These are phyloP conservation scores for Hylaea fasciaria DNA, from an alignment of 2,888 invertebrate species.

Conservation along the genomic window DNA sequence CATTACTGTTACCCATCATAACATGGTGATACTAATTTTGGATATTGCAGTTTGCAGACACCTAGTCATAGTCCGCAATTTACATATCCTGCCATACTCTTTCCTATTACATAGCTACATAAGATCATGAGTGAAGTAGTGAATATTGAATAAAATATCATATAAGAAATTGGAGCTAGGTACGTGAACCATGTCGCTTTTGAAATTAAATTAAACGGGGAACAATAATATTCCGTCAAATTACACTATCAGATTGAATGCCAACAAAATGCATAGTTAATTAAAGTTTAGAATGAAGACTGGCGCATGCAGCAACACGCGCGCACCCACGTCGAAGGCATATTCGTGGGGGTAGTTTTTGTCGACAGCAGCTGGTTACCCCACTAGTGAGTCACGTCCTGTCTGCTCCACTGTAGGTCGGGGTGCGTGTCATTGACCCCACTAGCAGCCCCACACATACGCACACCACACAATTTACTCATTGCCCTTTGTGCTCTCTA, in stretches of 20 bases:
- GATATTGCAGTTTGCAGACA: not conserved
- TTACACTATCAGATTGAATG: constrained; percentile 20
- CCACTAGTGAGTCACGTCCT: constrained; percentile 82
- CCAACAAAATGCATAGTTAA: constrained; percentile 39
- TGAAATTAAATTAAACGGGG: constrained; percentile 16
- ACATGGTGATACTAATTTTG: not conserved
- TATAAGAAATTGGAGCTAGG: not conserved
- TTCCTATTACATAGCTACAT: not conserved
- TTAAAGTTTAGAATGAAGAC: constrained; percentile 41
- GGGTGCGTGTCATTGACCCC: constrained; percentile 84
- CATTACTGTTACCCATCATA: not conserved
- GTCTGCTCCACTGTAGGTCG: constrained; percentile 76
- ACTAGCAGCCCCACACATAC: constrained; percentile 77
- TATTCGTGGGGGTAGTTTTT: constrained; percentile 76
- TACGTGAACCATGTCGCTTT: not conserved
- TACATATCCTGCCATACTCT: not conserved
- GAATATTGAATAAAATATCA: too few species aligned
- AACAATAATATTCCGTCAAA: constrained; percentile 28
- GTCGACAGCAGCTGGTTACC: constrained; percentile 81
- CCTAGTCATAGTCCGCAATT: not conserved
- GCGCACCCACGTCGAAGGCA: constrained; percentile 51
- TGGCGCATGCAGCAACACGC: constrained; percentile 53
- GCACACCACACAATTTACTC: constrained; percentile 75
- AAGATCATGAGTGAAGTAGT: not conserved
- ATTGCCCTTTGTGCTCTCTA: constrained; percentile 77